Conservation (phyloP, 2,113 vertebrate genomes). For the Podocnemis expansa region DNA sequence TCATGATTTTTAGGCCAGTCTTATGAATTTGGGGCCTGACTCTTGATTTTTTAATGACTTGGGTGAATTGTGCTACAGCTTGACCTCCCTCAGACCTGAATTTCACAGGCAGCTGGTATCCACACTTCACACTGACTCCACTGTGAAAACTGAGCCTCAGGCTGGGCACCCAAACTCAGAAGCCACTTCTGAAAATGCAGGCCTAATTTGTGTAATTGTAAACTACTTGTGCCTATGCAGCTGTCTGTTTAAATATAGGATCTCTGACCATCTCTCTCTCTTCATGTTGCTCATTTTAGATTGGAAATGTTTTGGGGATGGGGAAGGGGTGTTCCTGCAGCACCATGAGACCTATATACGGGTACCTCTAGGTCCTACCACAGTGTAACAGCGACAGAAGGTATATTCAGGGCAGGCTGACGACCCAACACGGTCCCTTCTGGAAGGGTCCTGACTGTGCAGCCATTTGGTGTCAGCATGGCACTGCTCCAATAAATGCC, state of each 20-base stretch:
- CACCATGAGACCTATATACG: too few relatives aligned
- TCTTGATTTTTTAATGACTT: too few relatives aligned
- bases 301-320: background rate
- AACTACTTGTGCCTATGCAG: background rate
- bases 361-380: background rate
- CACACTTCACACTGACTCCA: background rate
- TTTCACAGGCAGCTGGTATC: background rate
- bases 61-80: too few relatives aligned
- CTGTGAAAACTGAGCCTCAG: background rate
- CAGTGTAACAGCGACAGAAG: background rate
- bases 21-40: too few relatives aligned
- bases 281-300: background rate
- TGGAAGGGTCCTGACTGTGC: too few relatives aligned
- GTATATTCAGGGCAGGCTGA: too few relatives aligned
- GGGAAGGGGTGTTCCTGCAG: background rate
- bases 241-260: background rate
- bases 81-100: too few relatives aligned
- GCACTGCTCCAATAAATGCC: background rate
- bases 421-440: too few relatives aligned
- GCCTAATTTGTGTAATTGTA: background rate
- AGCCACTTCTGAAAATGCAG: too few relatives aligned
- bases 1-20: too few relatives aligned
- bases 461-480: too few relatives aligned
- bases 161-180: background rate
- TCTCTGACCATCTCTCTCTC: background rate